These are phyloP conservation scores for Lasioglossum figueresi DNA, from an alignment of 2,888 invertebrate genomes.

Conservation along the genomic window DNA sequence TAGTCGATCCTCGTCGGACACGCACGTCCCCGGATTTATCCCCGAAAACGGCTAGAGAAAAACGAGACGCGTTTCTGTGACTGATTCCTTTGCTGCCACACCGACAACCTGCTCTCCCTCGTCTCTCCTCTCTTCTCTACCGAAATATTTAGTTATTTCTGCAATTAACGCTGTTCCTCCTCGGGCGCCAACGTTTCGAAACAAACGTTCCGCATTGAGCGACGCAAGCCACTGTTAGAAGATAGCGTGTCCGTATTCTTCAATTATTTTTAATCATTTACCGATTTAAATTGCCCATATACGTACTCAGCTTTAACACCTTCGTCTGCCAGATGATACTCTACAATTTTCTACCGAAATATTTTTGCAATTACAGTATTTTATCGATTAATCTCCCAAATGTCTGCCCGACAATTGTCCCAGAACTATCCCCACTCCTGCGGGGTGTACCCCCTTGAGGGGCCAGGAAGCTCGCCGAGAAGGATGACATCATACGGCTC, in stretches of 20 bases:
- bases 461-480: too few relatives aligned
- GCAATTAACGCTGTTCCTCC: background rate
- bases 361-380: background rate
- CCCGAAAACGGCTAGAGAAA: slow-evolving; percentile 55
- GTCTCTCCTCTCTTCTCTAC: slow-evolving; percentile 24
- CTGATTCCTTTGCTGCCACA: slow-evolving; percentile 22
- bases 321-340: too few relatives aligned
- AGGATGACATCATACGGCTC: too few relatives aligned
- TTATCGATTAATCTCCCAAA: too few relatives aligned
- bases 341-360: background rate
- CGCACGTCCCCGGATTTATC: slow-evolving; percentile 72
- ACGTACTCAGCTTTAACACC: too few relatives aligned
- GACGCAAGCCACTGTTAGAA: background rate
- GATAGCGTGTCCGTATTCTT: background rate
- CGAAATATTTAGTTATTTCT: slow-evolving; percentile 17
- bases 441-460: too few relatives aligned
- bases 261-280: background rate
- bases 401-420: too few relatives aligned
- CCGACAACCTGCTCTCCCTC: background rate
- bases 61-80: slow-evolving; percentile 23
- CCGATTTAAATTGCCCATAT: background rate
- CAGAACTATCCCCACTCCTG: too few relatives aligned
- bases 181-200: background rate
- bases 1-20: slow-evolving; percentile 70
- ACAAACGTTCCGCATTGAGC: background rate